A percentile compares a stretch with the other conserved stretches of the same genome.
phyloP scores from a whole-genome alignment of 2,888 invertebrate genomes.

The Apocheima hispidaria region DNA sequence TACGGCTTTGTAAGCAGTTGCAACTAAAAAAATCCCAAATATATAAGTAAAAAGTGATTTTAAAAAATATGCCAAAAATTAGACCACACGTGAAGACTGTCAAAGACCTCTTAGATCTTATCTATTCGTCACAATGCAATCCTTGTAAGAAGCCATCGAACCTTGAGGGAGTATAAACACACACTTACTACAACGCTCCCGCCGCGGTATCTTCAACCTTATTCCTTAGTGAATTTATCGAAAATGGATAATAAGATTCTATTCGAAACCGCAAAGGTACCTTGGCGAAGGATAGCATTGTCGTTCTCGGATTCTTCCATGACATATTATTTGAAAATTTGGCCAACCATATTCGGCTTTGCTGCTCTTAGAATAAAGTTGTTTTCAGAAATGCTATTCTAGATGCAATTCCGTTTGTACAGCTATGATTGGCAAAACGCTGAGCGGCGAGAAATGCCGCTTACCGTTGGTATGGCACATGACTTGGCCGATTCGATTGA shows the following conservation, averaged over 20 bases:
- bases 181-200: conserved; percentile 29
- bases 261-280: conserved; percentile 17
- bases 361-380: conserved; percentile 7
- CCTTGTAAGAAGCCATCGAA: conserved; percentile 59
- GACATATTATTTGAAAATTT: conserved; percentile 29
- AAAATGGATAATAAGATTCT: conserved; percentile 44
- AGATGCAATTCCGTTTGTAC: conserved; percentile 25
- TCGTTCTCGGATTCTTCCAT: conserved; percentile 40
- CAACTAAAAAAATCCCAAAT: background rate
- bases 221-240: conserved; percentile 11
- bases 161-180: conserved; percentile 53
- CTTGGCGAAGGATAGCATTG: conserved; percentile 37
- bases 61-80: conserved; percentile 51
- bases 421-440: conserved; percentile 56
- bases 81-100: conserved; percentile 73
- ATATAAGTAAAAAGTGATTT: conserved; percentile 3
- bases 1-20: background rate
- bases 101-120: conserved; percentile 67
- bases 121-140: conserved; percentile 67
- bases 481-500: conserved; percentile 44
- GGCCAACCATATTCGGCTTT: conserved; percentile 22
- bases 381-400: conserved; percentile 9
- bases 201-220: conserved; percentile 46
- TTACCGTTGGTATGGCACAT: conserved; percentile 41
- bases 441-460: conserved; percentile 29